phyloP scores from a whole-genome alignment of 2,113 vertebrate species.

The Orycteropus afer region DNA sequence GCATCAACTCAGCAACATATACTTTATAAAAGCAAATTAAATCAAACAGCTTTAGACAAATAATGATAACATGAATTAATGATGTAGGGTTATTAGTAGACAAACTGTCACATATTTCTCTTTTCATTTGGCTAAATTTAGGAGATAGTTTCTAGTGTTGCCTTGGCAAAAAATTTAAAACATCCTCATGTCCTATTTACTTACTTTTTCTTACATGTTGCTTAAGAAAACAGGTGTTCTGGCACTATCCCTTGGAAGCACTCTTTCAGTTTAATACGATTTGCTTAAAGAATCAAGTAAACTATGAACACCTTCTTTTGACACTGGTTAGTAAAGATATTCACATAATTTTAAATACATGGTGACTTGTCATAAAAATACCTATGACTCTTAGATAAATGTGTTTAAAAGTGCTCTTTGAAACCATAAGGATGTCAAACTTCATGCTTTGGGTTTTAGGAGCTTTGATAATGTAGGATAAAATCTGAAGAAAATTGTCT shows the following conservation, averaged over 20 bases:
- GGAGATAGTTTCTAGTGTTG: conserved; percentile 74
- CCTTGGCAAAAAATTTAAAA: conserved; percentile 75
- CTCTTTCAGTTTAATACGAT: conserved; percentile 79
- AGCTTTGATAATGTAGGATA: conserved; percentile 24
- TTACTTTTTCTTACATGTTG: conserved; percentile 82
- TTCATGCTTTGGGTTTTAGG: conserved; percentile 35
- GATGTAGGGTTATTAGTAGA: conserved; percentile 62
- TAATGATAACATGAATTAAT: conserved; percentile 70
- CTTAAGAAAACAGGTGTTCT: conserved; percentile 85
- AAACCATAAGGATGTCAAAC: conserved; percentile 57
- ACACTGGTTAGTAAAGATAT: conserved; percentile 78
- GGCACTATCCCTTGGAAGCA: conserved; percentile 76
- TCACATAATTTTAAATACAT: conserved; percentile 80
- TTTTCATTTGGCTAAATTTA: conserved; percentile 70
- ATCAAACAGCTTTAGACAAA: conserved; percentile 62
- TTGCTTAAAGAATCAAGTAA: conserved; percentile 82
- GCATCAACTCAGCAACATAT: conserved; percentile 19
- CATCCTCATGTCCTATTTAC: conserved; percentile 75
- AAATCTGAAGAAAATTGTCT: conserved; percentile 41
- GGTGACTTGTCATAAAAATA: conserved; percentile 79
- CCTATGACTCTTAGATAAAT: conserved; percentile 68
- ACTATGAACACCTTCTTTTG: conserved; percentile 81
- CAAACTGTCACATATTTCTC: conserved; percentile 51
- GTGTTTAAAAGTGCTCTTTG: conserved; percentile 80
- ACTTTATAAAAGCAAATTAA: conserved; percentile 57